Evolutionary conservation across 2,797 vertebrate species (phyloP), one percentile per base, ranked within the genome.

Genomic region (Pelobates cultripes): DNA sequence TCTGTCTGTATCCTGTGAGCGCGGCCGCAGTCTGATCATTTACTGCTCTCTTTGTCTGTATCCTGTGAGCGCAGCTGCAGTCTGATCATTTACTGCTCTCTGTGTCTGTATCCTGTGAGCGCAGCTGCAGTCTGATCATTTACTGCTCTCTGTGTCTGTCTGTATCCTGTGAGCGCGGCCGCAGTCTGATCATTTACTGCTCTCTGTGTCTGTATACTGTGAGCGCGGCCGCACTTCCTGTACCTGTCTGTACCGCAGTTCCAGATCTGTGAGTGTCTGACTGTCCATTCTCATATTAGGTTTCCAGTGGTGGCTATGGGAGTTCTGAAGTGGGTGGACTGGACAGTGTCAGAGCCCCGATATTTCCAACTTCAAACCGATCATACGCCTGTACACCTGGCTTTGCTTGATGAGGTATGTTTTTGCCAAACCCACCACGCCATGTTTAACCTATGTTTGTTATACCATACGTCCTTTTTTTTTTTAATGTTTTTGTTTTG

Each of bases 301-400:
- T 99, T 99, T 87, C 98, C 98, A 2, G 98, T 99, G 12, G 98
- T 99, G 51, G 97, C 98, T 0, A 99, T 99, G 97, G 98, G 98
- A 1, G 98, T 99, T 40, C 86, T 99, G 76, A 99, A 97, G 85
- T 99, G 98, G 98, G 98, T 99, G 51, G 98, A 99, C 43, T 99
- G 98, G 98, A 99, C 98, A 0, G 98, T 99, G 64, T 99, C 97
- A 0, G 98, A 99, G 84, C 96, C 98, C 0, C 91, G 97, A 4
- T 99, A 99, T 91, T 99, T 99, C 87, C 97, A 99, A 90, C 93
- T 99, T 67, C 98, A 99, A 90, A 99, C 98, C 0, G 98, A 99
- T 88, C 98, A 99, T 89, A 99, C 98, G 0, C 98, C 98, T 0
- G 96, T 99, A 3, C 98, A 99, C 87, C 87, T 99, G 87, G 98